Conservation (phyloP, 2,113 vertebrate genomes). For the Lethenteron reissneri region DNA sequence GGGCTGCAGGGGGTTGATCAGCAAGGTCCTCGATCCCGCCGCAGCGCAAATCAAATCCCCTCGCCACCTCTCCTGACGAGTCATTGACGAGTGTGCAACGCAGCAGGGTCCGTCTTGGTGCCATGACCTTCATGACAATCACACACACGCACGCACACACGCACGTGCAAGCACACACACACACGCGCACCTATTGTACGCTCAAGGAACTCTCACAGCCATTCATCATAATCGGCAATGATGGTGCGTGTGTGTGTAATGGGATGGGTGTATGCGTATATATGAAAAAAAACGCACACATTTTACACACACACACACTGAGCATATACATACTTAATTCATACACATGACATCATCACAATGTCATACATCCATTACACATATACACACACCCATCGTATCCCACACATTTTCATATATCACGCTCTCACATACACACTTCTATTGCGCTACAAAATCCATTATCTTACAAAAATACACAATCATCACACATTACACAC, state of each 20-base stretch:
- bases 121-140: neutral
- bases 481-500: neutral
- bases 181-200: neutral
- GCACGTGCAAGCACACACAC: slow-evolving; percentile 1
- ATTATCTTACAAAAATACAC: neutral
- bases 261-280: neutral
- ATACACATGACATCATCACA: neutral
- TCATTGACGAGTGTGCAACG: too few relatives aligned
- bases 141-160: slow-evolving; percentile 2
- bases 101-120: neutral
- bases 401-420: neutral
- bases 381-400: neutral
- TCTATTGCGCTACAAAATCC: neutral
- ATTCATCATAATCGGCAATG: too few relatives aligned
- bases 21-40: too few relatives aligned
- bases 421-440: neutral
- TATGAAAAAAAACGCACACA: neutral
- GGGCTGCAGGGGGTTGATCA: too few relatives aligned
- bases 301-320: neutral
- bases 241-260: too few relatives aligned
- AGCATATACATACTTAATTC: neutral
- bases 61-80: too few relatives aligned
- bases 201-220: too few relatives aligned
- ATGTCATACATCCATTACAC: neutral
- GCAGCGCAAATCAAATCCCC: too few relatives aligned